Evolutionary conservation across 2,888 invertebrate species (phyloP), one percentile per base, ranked within the genome.

Genomic region (Drosophila paucipuncta): DNA sequence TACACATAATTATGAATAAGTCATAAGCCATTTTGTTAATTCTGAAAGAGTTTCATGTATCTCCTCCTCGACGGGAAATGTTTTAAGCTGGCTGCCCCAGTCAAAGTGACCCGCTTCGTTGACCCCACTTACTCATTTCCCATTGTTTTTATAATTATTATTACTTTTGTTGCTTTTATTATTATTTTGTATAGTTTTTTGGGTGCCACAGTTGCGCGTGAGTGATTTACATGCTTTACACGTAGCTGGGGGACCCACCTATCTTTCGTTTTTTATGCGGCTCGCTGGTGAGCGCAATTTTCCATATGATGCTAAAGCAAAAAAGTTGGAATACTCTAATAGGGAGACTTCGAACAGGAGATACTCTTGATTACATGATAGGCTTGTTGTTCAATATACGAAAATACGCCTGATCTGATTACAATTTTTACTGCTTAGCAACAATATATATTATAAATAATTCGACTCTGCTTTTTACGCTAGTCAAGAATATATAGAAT

Each of bases 1-100:
- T 85, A 76, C 60, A 75, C 72, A 76, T 78, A 76, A 89, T 83
- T 89, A 73, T 89, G 72, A 77, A 73, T 83, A 68, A 76, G 72
- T 78, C 80, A 78, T 69, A 76, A 67, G 67, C 61, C 75, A 68
- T 68, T 80, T 72, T 43, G 68, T 62, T 68, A 33, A 63, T 54
- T 62, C 64, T 50, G 49, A 57, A 65, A 67, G 61, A 63, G 71
- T 64, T 82, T 63, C 50, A 22, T 50, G 33, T 65, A 39, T 13
- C 33, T 68, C 68, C 18, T 37, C 2, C 18, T 30, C n/a, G 30
- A 52, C 64, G 66, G 65, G 47, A 49, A 68, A 64, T 37, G 43
- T 22, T 52, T 50, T 33, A 30, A 53, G 30, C 59, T 35, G 31
- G 35, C 53, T 71, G 73, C 49, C 61, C 71, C 73, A 62, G 41